Conservation (phyloP, 2,797 vertebrate species). For the Macropus fuliginosus region DNA sequence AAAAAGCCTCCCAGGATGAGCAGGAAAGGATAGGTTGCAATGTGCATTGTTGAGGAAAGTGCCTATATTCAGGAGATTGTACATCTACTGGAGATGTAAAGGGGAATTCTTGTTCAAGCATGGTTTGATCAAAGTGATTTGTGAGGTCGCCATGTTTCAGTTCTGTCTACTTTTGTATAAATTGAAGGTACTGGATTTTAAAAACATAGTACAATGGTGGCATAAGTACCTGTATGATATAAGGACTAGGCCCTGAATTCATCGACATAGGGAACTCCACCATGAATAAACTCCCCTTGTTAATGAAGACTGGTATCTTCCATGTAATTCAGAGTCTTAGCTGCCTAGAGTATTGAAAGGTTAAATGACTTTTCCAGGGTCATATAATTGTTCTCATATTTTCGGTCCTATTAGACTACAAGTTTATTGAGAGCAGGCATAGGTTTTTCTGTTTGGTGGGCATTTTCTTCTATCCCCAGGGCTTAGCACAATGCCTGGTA, state of each 20-base stretch:
- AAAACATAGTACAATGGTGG: neutral
- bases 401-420: neutral
- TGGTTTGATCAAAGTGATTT: neutral
- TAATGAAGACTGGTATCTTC: neutral
- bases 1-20: neutral
- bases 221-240: neutral
- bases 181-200: neutral
- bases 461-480: neutral
- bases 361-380: neutral
- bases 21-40: neutral
- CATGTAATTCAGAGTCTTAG: neutral
- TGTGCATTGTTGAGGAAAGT: neutral
- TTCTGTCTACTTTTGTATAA: neutral
- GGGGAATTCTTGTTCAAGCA: neutral
- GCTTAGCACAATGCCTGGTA: neutral
- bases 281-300: neutral
- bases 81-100: neutral
- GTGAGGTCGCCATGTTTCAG: neutral
- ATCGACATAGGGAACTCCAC: neutral
- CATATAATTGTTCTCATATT: neutral
- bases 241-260: neutral
- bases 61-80: neutral
- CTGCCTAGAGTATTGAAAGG: neutral
- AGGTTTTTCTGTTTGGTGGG: neutral
- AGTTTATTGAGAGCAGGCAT: neutral